Conservation (phyloP, 2,888 invertebrate species). For the Chloromyia formosa region DNA sequence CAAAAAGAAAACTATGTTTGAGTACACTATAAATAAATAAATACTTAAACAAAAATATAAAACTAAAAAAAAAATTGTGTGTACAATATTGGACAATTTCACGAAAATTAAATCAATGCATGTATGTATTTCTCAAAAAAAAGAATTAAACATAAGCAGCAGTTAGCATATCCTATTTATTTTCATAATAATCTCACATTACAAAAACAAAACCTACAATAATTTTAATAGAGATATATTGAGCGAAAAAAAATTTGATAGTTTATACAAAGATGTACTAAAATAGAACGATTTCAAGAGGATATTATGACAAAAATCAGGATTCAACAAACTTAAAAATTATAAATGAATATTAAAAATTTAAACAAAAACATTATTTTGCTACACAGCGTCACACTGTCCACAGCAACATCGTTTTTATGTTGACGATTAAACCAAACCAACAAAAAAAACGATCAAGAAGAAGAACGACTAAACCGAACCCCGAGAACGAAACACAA, state of each 20-base stretch:
- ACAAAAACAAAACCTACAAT: no score
- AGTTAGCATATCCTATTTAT: no score
- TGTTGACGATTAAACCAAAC: neutral
- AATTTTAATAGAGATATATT: neutral
- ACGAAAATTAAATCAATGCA: no score
- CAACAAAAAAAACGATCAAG: conserved; percentile 29
- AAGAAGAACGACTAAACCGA: conserved; percentile 9
- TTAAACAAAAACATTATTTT: conserved; percentile 46
- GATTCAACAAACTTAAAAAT: conserved; percentile 25
- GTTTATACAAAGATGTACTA: neutral
- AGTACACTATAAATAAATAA: neutral
- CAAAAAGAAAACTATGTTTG: no score
- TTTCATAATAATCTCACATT: no score
- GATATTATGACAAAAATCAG: conserved; percentile 1
- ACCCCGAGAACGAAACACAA: no score
- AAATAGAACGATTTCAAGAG: neutral
- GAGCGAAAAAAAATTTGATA: neutral
- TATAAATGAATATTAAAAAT: conserved; percentile 32
- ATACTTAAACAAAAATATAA: neutral
- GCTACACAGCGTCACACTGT: conserved; percentile 56
- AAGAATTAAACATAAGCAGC: no score
- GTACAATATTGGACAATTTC: no score
- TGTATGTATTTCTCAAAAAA: no score
- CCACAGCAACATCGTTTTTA: conserved; percentile 54
- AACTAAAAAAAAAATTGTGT: neutral